These are phyloP conservation scores for Pagetopsis macropterus DNA, from an alignment of 2,797 vertebrate species.

Conservation along the genomic window DNA sequence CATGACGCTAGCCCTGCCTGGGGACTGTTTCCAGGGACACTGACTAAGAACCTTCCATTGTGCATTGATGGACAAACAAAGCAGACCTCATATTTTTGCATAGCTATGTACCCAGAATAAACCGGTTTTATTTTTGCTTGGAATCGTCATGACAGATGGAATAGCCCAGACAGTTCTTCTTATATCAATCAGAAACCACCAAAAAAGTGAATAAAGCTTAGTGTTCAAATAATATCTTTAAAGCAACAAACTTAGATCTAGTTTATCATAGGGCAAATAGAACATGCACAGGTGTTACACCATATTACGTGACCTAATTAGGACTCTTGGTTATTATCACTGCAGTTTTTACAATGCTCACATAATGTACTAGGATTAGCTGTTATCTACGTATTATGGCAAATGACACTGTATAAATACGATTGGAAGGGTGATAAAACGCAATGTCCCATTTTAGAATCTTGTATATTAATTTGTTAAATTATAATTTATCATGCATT, in stretches of 20 bases:
- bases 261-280: no score
- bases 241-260: no score
- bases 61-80: slow-evolving; percentile 1
- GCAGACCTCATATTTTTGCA: background rate
- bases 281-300: background rate
- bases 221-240: no score
- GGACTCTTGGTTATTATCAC: background rate
- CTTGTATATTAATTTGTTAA: no score
- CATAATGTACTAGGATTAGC: background rate
- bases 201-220: background rate
- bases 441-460: no score
- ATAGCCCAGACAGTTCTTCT: background rate
- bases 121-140: background rate
- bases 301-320: slow-evolving; percentile 30
- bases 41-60: background rate
- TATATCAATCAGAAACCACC: background rate
- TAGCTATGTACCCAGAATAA: no score
- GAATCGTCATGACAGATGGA: background rate
- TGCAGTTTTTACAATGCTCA: background rate
- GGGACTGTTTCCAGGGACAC: background rate
- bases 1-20: slow-evolving; percentile 11
- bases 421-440: no score
- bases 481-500: no score
- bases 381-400: background rate
- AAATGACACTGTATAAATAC: background rate